A percentile compares a stretch with the other conserved stretches of the same genome.
These are phyloP conservation scores for Gavia stellata DNA, from an alignment of 2,113 vertebrate genomes.

Conservation along the genomic window DNA sequence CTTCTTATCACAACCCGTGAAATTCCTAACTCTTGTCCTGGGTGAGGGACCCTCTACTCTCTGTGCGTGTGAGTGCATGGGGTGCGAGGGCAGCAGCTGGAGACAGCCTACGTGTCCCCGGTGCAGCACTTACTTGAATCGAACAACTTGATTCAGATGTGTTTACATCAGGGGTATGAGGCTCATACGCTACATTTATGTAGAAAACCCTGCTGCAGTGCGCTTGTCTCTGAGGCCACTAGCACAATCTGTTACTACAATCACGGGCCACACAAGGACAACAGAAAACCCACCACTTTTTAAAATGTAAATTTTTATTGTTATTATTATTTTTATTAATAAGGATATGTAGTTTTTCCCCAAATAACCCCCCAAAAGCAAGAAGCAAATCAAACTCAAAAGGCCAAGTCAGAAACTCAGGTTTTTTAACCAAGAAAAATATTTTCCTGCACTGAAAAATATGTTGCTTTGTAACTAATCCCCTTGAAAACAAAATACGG, in stretches of 20 bases:
- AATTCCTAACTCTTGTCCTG: neutral
- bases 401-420: neutral
- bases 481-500: neutral
- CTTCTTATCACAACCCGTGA: neutral
- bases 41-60: neutral
- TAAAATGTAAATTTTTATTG: neutral
- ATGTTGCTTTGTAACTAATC: neutral
- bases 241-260: neutral
- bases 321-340: neutral
- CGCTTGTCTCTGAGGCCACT: neutral
- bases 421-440: neutral
- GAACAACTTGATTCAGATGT: neutral
- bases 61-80: neutral
- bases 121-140: neutral
- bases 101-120: neutral
- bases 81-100: neutral
- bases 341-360: too few species aligned
- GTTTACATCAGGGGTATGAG: too few species aligned
- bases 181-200: neutral
- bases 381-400: neutral
- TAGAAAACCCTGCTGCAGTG: neutral
- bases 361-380: neutral
- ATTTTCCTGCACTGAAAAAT: neutral
- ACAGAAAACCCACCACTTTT: neutral
- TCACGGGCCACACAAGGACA: neutral